Percentiles rank a stretch among this genome's conserved stretches.
phyloP scores from a whole-genome alignment of 2,797 vertebrate species.

The Lagodon rhomboides region DNA sequence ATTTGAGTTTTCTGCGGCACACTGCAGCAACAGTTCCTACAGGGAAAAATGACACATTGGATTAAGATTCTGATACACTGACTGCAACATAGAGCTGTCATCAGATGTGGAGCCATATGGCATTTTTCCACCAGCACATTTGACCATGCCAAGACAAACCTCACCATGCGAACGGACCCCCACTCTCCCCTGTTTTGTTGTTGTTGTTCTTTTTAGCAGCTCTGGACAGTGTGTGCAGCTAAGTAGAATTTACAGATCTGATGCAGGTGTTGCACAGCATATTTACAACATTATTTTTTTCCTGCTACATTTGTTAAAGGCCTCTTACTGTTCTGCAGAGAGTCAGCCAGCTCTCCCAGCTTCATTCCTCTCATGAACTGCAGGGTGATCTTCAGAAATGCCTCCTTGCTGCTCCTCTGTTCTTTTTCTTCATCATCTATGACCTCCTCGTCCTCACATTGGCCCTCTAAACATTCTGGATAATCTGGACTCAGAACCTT shows the following conservation, averaged over 20 bases:
- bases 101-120: background rate
- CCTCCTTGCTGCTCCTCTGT: background rate
- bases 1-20: constrained; percentile 1
- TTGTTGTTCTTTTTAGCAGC: too few species aligned
- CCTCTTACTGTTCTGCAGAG: constrained; percentile 48
- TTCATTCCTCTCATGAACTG: constrained; percentile 25
- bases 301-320: background rate
- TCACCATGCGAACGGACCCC: too few species aligned
- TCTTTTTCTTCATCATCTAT: constrained; percentile 11
- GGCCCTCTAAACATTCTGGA: background rate
- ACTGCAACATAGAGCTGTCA: background rate
- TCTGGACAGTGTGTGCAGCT: fast-evolving
- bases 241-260: background rate
- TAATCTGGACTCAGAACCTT: constrained; percentile 10
- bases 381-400: constrained; percentile 43
- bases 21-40: constrained; percentile 2
- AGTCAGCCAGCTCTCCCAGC: constrained; percentile 14
- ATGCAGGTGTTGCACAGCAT: background rate
- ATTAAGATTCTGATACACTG: background rate
- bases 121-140: too few species aligned
- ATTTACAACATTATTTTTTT: background rate
- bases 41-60: background rate
- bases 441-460: background rate
- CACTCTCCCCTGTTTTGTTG: too few species aligned
- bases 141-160: too few species aligned